Base-by-base conservation (phyloP, 2,888 invertebrate genomes). In the Ophion slaviceki region DNA sequence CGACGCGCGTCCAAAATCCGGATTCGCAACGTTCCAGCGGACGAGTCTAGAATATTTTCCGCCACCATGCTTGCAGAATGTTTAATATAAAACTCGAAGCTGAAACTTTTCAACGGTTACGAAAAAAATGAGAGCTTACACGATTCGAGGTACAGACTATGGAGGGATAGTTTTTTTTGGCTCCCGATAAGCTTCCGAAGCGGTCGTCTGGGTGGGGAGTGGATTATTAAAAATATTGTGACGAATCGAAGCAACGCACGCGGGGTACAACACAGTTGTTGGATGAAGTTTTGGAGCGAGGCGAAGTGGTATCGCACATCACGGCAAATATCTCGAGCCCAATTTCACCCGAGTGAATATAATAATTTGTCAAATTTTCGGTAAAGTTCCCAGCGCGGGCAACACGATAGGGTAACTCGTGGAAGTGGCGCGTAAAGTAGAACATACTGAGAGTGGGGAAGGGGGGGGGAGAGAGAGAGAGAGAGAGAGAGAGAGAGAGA, bases 391-490 rank as follows among this genome's bases (percentile, higher is more conserved):
- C 67, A 68, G 66, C 64, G 53, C 64, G n/a, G 57, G 57, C 66
- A 80, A 68, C 53, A 70, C 53, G 81, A 86, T 70, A 53, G 71
- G 59, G 28, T 36, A 77, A 67, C 71, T 53, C 64, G 86, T 47
- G 59, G 24, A 81, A 81, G 78, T 80, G 83, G 75, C 64, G 67
- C 70, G 66, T 75, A 81, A 86, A 86, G 75, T 83, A 24, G 75
- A 86, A 70, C 74, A 70, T 57, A 59, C 68, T 79, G 14, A n/a
- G 36, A 11, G 36, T n/a, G 28, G 40, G 10, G 11, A 20, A 53
- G 28, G 4, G 47, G 3, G 17, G 11, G 53, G 3, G 53, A 3
- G 14, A 3, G 53, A 3, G 53, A 53, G 11, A 2, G 47, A 47
- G 11, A 47, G 10, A 11, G 47, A 47, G 47, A 11, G 47, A 47